A percentile compares a stretch with the other conserved stretches of the same genome.
phyloP scores from a whole-genome alignment of 1,140 invertebrate genomes.

The Philopotamus ludificatus region DNA sequence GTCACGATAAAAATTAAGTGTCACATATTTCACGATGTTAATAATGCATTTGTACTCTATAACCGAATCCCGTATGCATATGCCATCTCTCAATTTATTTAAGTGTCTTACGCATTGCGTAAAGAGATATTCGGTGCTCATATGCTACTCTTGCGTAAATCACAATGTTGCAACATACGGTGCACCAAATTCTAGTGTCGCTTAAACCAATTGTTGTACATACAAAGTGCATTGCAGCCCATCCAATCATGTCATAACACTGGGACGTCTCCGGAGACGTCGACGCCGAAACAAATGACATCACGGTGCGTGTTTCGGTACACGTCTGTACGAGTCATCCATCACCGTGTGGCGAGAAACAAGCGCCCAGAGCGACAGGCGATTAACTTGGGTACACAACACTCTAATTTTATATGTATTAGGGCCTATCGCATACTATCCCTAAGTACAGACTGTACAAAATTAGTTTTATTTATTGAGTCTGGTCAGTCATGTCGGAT shows the following conservation, averaged over 20 bases:
- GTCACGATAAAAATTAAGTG: no score
- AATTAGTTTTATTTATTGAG: no score
- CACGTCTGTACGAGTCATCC: constrained; percentile 6
- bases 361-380: background rate
- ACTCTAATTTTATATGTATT: no score
- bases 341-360: constrained; percentile 5
- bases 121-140: background rate
- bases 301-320: background rate
- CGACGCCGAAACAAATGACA: no score
- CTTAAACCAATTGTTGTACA: background rate
- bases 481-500: no score
- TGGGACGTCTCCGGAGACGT: no score
- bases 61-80: background rate
- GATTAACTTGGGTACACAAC: constrained; percentile 14
- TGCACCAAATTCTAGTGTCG: background rate
- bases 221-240: background rate
- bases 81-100: background rate
- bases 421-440: no score
- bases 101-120: background rate
- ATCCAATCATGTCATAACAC: background rate
- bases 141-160: background rate
- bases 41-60: no score
- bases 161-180: background rate
- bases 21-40: no score
- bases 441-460: no score